Conservation (phyloP, 2,888 invertebrate genomes). For the Erebia aethiops region DNA sequence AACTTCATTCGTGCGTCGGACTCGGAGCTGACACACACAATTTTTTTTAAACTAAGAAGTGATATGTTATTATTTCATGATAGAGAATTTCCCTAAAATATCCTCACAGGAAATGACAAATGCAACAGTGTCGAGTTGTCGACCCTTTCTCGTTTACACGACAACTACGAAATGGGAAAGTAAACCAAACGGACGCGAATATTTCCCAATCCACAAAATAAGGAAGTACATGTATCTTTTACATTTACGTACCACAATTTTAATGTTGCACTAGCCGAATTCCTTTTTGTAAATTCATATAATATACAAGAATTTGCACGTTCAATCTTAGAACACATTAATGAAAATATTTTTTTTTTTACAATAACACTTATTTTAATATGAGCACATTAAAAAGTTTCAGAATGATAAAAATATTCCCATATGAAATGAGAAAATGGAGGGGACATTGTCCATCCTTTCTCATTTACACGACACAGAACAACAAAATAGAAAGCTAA, state of each 20-base stretch:
- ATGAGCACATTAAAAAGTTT: background rate
- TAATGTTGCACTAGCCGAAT: no score
- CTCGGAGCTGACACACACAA: no score
- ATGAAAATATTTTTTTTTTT: no score
- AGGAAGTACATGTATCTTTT: background rate
- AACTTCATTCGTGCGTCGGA: no score
- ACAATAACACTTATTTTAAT: no score
- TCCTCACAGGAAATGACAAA: conserved; percentile 29
- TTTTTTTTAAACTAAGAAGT: background rate
- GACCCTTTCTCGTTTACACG: conserved; percentile 66
- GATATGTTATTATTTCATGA: conserved; percentile 10
- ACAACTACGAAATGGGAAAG: conserved; percentile 43
- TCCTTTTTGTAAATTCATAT: no score
- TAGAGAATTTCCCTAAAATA: conserved; percentile 27
- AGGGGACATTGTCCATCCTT: conserved; percentile 51
- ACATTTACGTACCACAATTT: no score
- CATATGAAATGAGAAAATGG: conserved; percentile 29
- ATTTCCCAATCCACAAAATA: conserved; percentile 40
- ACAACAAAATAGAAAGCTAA: conserved; percentile 63
- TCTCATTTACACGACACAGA: conserved; percentile 65
- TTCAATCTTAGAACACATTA: no score
- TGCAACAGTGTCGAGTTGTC: conserved; percentile 31
- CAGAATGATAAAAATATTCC: conserved; percentile 35
- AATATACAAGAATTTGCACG: no score
- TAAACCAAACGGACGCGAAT: background rate